Percentiles rank a stretch among this genome's conserved stretches.
Evolutionary conservation across 2,888 invertebrate species (phyloP).

Genomic region (Zootermopsis nevadensis): DNA sequence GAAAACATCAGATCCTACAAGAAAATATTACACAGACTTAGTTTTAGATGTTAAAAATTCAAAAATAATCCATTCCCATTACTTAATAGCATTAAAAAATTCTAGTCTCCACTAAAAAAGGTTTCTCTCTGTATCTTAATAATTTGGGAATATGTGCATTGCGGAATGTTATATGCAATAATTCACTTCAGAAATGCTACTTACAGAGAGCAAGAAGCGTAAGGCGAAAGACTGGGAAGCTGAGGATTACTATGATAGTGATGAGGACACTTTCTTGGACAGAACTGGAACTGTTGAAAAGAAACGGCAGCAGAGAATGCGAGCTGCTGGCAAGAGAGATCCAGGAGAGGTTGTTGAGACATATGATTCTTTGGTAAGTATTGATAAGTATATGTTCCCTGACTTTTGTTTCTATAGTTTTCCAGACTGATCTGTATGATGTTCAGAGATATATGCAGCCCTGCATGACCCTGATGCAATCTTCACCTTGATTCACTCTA

Average conservation of each 20-base stretch:
- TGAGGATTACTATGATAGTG: conserved; percentile 93
- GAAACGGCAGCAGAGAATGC: conserved; percentile 84
- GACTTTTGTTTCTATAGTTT: too few relatives aligned
- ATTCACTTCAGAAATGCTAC: not conserved
- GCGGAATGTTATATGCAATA: not conserved
- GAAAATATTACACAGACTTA: too few relatives aligned
- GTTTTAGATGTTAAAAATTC: too few relatives aligned
- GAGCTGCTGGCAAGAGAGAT: conserved; percentile 67
- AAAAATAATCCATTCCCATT: too few relatives aligned
- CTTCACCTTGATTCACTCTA: too few relatives aligned
- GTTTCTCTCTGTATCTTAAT: not conserved
- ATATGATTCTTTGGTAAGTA: conserved; percentile 63
- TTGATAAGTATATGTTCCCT: too few relatives aligned
- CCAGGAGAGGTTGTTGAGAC: conserved; percentile 65
- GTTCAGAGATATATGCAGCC: too few relatives aligned
- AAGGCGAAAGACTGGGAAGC: conserved; percentile 84
- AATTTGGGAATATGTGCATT: conserved; percentile 41
- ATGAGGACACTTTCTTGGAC: conserved; percentile 96
- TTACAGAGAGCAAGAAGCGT: conserved; percentile 80
- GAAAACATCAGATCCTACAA: too few relatives aligned
- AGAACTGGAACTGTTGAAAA: conserved; percentile 92
- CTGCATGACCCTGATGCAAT: too few relatives aligned
- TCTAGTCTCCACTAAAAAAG: too few relatives aligned
- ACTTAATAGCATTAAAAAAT: too few relatives aligned
- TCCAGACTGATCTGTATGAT: too few relatives aligned